These are phyloP conservation scores for Lamproptera curius DNA, from an alignment of 2,888 invertebrate genomes.

Conservation along the genomic window DNA sequence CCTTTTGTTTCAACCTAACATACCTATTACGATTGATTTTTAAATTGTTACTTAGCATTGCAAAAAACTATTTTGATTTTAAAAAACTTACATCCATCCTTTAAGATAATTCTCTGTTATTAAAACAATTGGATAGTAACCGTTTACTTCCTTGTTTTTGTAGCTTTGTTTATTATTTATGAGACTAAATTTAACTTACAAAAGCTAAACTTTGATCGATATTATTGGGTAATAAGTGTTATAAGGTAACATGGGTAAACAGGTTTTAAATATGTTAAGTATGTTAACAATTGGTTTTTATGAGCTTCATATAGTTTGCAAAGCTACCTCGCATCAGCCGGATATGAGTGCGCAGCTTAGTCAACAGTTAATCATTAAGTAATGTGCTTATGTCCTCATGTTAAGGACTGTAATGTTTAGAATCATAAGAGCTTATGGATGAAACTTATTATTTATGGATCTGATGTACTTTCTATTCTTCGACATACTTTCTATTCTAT, in stretches of 20 bases:
- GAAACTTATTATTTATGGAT: no score
- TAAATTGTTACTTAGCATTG: not conserved
- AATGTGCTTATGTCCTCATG: no score
- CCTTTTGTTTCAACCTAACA: conserved; percentile 59
- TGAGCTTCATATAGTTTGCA: conserved; percentile 8
- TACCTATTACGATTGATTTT: conserved; percentile 23
- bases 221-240: not conserved
- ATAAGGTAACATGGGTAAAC: not conserved
- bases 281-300: conserved; percentile 6
- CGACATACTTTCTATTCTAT: no score
- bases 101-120: not conserved
- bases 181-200: no score
- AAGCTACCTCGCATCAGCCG: conserved; percentile 7
- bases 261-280: not conserved
- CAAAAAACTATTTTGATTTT: not conserved
- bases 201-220: no score
- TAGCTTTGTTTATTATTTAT: conserved; percentile 8
- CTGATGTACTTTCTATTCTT: no score
- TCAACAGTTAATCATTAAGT: conserved; percentile 8
- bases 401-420: no score
- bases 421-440: no score
- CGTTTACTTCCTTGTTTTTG: conserved; percentile 37
- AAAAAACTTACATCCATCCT: not conserved
- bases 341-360: conserved; percentile 13
- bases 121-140: not conserved